phyloP scores from a whole-genome alignment of 2,888 invertebrate genomes.

The Callosobruchus maculatus region DNA sequence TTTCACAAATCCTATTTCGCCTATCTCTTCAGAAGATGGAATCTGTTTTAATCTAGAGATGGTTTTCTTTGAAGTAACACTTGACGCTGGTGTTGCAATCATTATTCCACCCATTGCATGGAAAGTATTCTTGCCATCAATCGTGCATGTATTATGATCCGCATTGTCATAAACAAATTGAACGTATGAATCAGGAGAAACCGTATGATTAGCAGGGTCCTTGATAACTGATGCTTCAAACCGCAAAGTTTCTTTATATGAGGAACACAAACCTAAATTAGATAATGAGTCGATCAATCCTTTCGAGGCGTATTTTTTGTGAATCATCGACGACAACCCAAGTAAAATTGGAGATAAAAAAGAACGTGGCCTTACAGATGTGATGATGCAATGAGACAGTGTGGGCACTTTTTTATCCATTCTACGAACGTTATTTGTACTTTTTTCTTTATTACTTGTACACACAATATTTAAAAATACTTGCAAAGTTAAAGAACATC shows the following conservation, averaged over 20 bases:
- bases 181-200: slow-evolving; percentile 8
- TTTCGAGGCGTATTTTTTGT: slow-evolving; percentile 16
- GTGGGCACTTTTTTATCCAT: too few species aligned
- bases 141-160: slow-evolving; percentile 6
- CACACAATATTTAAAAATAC: slow-evolving; percentile 20
- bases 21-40: slow-evolving; percentile 25
- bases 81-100: slow-evolving; percentile 1
- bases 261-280: slow-evolving; percentile 20
- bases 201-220: slow-evolving; percentile 5
- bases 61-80: neutral
- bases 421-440: slow-evolving; percentile 9
- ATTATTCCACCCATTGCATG: slow-evolving; percentile 14
- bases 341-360: slow-evolving; percentile 8
- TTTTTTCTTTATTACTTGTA: slow-evolving; percentile 8
- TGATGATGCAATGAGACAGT: too few species aligned
- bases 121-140: slow-evolving; percentile 9
- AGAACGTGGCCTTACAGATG: slow-evolving; percentile 11
- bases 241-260: slow-evolving; percentile 28
- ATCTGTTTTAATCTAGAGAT: slow-evolving; percentile 13
- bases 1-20: slow-evolving; percentile 25
- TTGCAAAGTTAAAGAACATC: slow-evolving; percentile 29
- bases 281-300: slow-evolving; percentile 15
- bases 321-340: slow-evolving; percentile 17
- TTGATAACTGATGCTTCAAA: slow-evolving; percentile 26
- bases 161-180: slow-evolving; percentile 30